A percentile compares a stretch with the other conserved stretches of the same genome.
These are phyloP conservation scores for Zhuqinia jingwanae DNA, from an alignment of 2,888 invertebrate genomes.

Conservation along the genomic window DNA sequence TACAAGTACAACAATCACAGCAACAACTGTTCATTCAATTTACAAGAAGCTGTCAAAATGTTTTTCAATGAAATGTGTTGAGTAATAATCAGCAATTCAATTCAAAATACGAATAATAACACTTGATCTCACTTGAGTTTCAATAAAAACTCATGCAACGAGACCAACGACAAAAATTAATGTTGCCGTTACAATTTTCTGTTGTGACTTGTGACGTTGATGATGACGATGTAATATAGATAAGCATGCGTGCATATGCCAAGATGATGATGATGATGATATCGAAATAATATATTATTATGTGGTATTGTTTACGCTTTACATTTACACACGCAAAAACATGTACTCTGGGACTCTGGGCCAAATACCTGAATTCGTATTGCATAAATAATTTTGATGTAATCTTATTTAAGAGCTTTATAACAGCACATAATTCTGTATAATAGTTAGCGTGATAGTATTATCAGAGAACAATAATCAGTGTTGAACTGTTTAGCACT, in stretches of 20 bases:
- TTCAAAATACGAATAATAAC: slow-evolving; percentile 12
- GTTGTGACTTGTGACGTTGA: background rate
- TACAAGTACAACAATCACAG: too few species aligned
- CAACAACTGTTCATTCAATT: slow-evolving; percentile 53
- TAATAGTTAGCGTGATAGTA: slow-evolving; percentile 16
- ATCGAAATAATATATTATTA: background rate
- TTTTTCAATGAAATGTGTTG: slow-evolving; percentile 39
- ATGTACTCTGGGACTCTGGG: background rate
- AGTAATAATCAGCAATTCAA: slow-evolving; percentile 23
- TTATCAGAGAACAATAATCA: slow-evolving; percentile 15
- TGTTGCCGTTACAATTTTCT: slow-evolving; percentile 36
- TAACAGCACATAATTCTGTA: background rate
- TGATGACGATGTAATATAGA: background rate
- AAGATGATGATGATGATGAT: background rate
- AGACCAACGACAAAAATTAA: too few species aligned
- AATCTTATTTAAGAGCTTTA: slow-evolving; percentile 31
- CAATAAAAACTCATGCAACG: slow-evolving; percentile 9
- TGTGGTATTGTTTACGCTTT: slow-evolving; percentile 11
- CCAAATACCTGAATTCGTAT: slow-evolving; percentile 9
- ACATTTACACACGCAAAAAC: background rate
- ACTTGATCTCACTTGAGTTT: slow-evolving; percentile 20
- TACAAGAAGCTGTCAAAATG: slow-evolving; percentile 51
- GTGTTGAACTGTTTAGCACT: slow-evolving; percentile 16
- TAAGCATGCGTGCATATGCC: background rate
- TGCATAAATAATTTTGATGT: slow-evolving; percentile 42